Evolutionary conservation across 2,797 vertebrate genomes (phyloP), one percentile per base, ranked within the genome.

Genomic region (Takifugu ocellatus): DNA sequence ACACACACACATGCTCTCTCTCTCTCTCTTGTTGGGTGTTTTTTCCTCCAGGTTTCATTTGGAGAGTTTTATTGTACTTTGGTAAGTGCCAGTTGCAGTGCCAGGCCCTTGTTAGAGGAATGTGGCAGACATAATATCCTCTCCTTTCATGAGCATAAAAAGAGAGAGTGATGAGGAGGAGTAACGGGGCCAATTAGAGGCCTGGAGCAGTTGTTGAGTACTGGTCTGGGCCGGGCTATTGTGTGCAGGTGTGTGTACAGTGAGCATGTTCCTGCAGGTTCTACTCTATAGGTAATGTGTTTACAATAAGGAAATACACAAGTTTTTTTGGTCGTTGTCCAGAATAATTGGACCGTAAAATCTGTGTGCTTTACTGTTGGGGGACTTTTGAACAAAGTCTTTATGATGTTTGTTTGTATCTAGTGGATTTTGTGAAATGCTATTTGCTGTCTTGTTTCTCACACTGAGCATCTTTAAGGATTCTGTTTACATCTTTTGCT

Each of bases 171-270:
- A 79, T 85, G 71, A 61, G 72, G 61, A 73, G 71, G 59, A 79
- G 77, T 84, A 87, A 81, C 73, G 71, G 73, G 80, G 84, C 83
- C 84, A 85, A 88, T 87, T 85, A 86, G 84, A 79, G 77, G 74
- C 86, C 84, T 72, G 75, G 53, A 88, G 84, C 77, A 72, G 70
- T 43, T 53, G 57, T 51, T 61, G 74, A 65, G 78, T 81, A 77
- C 71, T 83, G 69, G 71, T 75, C 72, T 72, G 48, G 62, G 52
- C 70, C 49, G 48, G 25, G 78, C 61, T 60, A 54, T n/a, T 62
- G 48, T 33, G 36, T 47, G 17, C 48, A 25, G 25, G 17, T 42
- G 54, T 36, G 54, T 50, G 14, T 21, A 25, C 33, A 49, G 29
- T 43, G 11, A 15, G 25, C 25, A 43, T 33, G 59, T 46, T 54